Base-by-base conservation (phyloP, 2,888 invertebrate species). In the Sialis lutaria region DNA sequence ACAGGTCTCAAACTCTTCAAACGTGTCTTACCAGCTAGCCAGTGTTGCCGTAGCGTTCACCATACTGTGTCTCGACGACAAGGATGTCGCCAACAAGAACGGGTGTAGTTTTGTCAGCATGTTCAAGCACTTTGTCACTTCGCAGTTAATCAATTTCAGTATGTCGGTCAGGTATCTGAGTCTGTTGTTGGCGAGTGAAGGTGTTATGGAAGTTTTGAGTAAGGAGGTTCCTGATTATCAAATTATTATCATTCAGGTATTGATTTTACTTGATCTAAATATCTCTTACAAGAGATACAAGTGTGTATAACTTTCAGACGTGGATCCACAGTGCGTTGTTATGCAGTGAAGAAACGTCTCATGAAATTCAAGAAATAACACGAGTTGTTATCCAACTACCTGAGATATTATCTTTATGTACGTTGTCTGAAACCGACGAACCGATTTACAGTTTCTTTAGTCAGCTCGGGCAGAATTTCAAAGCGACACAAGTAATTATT, bases 171-270 rank as follows among this genome's bases (percentile, higher is more conserved):
- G 34, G 9, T 34, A 34, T 45, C 32, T 45, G 32, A 40, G 32
- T 40, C 30, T 32, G 40, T 10, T 45, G 12, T 22, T 45, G 10
- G 12, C n/a, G 10, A n/a, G 7, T 39, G 34, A 22, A 39, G 22
- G 31, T 34, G 39, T 45, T 8, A n/a, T 45, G 39, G 22, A 40
- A 5, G 33, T n/a, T 8, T 30, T 45, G 9, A n/a, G 9, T 7
- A 45, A 37, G 9, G 12, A 30, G 5, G 6, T 45, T 10, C 6
- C 10, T n/a, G 40, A 45, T 40, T 45, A 45, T 40, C 39, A 45
- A 33, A 9, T 9, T 2, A 6, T 30, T 9, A 45, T 45, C 12
- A 22, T 45, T n/a, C 45, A 45, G 45, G 45, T 45, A 45, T 22
- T 2, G 4, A 22, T 22, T 22, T 22, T 22, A 22, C 22, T 22